These are phyloP conservation scores for Thalpophila matura DNA, from an alignment of 2,888 invertebrate genomes.

Conservation along the genomic window DNA sequence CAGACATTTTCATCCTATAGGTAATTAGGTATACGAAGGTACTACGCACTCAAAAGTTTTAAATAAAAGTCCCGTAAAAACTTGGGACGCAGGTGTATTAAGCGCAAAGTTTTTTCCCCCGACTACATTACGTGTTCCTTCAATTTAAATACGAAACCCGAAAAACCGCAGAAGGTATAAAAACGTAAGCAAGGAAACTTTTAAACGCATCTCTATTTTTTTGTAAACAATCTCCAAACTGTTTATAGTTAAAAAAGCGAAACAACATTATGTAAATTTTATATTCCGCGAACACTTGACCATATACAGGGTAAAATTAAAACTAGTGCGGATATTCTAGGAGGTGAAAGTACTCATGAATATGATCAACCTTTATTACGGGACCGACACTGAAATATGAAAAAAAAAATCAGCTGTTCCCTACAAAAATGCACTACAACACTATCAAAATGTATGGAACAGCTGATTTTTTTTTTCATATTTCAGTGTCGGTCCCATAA, in stretches of 20 bases:
- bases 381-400: no score
- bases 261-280: conserved; percentile 75
- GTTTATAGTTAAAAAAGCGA: conserved; percentile 63
- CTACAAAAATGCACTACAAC: no score
- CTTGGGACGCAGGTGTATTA: conserved; percentile 38
- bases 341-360: no score
- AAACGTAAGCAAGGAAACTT: conserved; percentile 45
- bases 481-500: no score
- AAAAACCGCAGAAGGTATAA: conserved; percentile 51
- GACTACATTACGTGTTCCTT: conserved; percentile 40
- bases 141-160: conserved; percentile 47
- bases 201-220: conserved; percentile 49
- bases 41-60: conserved; percentile 20
- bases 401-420: no score
- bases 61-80: conserved; percentile 44
- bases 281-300: conserved; percentile 72
- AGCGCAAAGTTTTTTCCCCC: conserved; percentile 32
- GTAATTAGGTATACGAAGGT: conserved; percentile 24
- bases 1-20: conserved; percentile 12
- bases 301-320: no score
- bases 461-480: no score
- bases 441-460: no score
- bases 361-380: no score
- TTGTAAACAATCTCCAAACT: conserved; percentile 63
- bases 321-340: no score